Evolutionary conservation across 2,888 invertebrate genomes (phyloP).

Genomic region (Blastobasis adustella): DNA sequence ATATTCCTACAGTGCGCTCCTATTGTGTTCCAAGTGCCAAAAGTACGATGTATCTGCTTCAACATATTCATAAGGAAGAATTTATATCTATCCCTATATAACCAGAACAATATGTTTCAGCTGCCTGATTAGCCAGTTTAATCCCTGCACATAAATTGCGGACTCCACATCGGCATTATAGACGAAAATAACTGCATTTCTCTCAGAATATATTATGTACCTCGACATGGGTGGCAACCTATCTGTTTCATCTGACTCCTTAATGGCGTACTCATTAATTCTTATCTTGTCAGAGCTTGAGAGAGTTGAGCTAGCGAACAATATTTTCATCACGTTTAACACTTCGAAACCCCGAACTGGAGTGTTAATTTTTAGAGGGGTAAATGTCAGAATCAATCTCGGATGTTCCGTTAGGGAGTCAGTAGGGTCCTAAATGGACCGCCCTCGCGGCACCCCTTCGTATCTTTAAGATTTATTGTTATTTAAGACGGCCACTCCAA

Average conservation of each 20-base stretch:
- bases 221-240: slow-evolving; percentile 7
- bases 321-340: background rate
- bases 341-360: no score
- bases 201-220: no score
- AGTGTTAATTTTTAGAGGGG: background rate
- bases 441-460: slow-evolving; percentile 2
- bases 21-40: no score
- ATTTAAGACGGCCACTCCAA: slow-evolving; percentile 5
- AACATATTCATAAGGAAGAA: no score
- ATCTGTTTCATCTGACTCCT: slow-evolving; percentile 11
- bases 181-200: no score
- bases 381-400: background rate
- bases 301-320: background rate
- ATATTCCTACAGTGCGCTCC: no score
- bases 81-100: no score
- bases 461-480: slow-evolving; percentile 6
- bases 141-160: no score
- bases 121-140: no score
- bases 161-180: no score
- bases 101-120: no score
- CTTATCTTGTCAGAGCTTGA: slow-evolving; percentile 6
- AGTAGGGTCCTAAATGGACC: background rate
- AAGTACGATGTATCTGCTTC: no score
- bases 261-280: slow-evolving; percentile 12
- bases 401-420: background rate